phyloP scores from a whole-genome alignment of 2,797 vertebrate species.

The Bradypodion ventrale region DNA sequence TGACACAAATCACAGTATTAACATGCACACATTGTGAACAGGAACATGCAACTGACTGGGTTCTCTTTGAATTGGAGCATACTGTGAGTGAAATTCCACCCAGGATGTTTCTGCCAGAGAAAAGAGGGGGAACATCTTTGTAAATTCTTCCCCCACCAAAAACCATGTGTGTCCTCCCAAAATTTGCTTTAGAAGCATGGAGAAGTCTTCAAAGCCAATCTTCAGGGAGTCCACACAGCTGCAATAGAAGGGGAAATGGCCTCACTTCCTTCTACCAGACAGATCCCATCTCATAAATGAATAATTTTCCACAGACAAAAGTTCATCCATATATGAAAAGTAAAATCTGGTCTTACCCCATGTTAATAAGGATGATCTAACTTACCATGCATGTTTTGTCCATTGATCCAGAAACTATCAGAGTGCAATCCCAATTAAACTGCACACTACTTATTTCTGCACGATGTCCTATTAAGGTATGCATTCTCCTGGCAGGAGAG shows the following conservation, averaged over 20 bases:
- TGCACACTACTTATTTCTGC: conserved; percentile 91
- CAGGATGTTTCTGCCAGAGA: not conserved
- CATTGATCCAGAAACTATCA: conserved; percentile 89
- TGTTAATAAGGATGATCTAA: not conserved
- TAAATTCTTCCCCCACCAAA: not conserved
- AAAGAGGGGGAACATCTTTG: not conserved
- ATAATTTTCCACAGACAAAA: not conserved
- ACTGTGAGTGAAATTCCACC: not conserved
- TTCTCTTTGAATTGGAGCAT: not conserved
- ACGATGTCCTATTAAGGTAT: conserved; percentile 84
- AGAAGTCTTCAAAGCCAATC: too few species aligned
- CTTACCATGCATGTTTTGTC: conserved; percentile 93
- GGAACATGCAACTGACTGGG: not conserved
- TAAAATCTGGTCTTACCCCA: not conserved
- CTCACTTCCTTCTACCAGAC: not conserved
- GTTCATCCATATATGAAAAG: not conserved
- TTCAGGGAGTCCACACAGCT: not conserved
- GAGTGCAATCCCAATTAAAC: conserved; percentile 93
- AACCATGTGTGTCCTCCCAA: not conserved
- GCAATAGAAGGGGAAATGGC: not conserved
- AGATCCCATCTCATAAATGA: not conserved
- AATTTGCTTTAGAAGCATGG: not conserved
- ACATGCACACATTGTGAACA: not conserved
- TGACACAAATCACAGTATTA: not conserved
- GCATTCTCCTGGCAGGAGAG: conserved; percentile 76